These are phyloP conservation scores for Pyrocephalus nanus DNA, from an alignment of 2,797 vertebrate genomes.

Conservation along the genomic window DNA sequence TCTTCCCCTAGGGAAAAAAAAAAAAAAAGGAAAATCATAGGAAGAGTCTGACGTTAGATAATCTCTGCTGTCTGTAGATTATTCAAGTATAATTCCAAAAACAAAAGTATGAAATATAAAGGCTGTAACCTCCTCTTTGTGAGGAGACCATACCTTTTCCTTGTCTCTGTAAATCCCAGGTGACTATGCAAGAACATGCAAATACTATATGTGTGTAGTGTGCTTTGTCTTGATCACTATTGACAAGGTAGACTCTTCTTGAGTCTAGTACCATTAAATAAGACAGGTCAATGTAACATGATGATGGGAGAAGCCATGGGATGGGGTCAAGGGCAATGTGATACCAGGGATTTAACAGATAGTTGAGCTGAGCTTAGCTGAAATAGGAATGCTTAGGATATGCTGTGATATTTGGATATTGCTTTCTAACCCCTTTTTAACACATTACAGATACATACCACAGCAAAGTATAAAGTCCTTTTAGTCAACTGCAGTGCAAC, in stretches of 20 bases:
- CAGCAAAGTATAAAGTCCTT: not conserved
- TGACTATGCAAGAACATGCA: not conserved
- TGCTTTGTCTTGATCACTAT: not conserved
- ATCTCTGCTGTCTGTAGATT: not conserved
- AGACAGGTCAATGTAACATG: not conserved
- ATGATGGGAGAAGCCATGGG: not conserved
- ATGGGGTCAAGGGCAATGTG: not conserved
- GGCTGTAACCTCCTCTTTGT: not conserved
- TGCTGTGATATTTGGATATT: not conserved
- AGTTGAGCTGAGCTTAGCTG: not conserved
- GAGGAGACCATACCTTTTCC: not conserved
- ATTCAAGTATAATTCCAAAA: not conserved
- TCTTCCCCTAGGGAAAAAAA: slow-evolving; percentile 81
- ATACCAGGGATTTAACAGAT: not conserved
- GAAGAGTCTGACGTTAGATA: not conserved
- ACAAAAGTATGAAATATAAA: not conserved
- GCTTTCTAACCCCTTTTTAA: not conserved
- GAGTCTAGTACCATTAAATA: not conserved
- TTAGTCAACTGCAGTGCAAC: not conserved
- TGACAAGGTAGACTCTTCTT: not conserved
- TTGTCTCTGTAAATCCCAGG: not conserved
- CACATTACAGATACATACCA: not conserved
- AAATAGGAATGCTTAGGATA: not conserved
- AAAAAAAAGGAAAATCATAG: not conserved
- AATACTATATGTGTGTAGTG: accelerated